Evolutionary conservation across 1,140 invertebrate species (phyloP), one percentile per base, ranked within the genome.

Genomic region (Pogonognathellus flavescens): DNA sequence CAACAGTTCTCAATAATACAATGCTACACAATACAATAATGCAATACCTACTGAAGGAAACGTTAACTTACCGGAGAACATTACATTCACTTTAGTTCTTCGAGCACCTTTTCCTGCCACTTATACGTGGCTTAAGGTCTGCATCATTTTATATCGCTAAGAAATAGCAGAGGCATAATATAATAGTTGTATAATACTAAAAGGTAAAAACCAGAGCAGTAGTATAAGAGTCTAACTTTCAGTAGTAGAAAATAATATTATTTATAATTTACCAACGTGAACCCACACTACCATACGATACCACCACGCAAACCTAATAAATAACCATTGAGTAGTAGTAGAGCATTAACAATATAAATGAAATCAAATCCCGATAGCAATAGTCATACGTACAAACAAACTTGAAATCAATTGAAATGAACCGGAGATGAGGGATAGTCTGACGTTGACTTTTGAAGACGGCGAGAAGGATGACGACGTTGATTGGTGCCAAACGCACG

Each of bases 341-440:
- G 22, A 72, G 22, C 62, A 66, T 20, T 10, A 18, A 62, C 14
- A n/a, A 41, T 14, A 72, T 31, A 25, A 76, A 1, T 22, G 22
- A 70, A 70, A 41, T 22, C 31, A 50, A 72, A 72, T 72, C 66
- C 31, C 31, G 49, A 25, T 31, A 76, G n/a, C 70, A 41, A 41
- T 41, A 41, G 31, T 41, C 31, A 41, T 41, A 41, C 2, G 1
- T 6, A 41, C 31, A 41, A 41, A 76, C 25, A 76, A 76, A 76
- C 25, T n/a, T n/a, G 5, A 76, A 76, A 76, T 76, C 70, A 76
- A 76, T 76, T 76, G 25, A 49, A 76, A 76, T 76, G n/a, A 76
- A 49, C n/a, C 31, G 70, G 49, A 76, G 41, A 76, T 76, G 70
- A 76, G 13, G 25, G 25, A 76, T 76, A 49, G 70, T 76, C 31